Evolutionary conservation across 1,140 invertebrate species (phyloP).

Genomic region (Heterodera schachtii): DNA sequence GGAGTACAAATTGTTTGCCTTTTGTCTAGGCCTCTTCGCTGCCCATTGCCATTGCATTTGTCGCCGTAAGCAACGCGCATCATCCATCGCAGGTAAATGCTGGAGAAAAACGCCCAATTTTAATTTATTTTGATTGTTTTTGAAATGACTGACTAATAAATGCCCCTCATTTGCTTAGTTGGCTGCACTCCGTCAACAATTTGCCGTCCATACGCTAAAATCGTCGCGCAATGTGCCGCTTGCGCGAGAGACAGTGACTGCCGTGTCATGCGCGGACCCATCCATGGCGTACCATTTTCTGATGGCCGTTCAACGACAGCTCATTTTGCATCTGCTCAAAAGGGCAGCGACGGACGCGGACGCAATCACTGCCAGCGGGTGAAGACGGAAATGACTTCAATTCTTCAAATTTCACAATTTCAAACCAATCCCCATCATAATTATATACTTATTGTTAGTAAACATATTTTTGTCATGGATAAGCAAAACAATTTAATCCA

Average conservation of each 20-base stretch:
- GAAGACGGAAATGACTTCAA: too few species aligned
- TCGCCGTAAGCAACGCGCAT: conserved; percentile 41
- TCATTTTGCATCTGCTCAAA: conserved; percentile 8
- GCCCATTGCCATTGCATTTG: conserved; percentile 50
- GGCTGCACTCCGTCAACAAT: conserved; percentile 26
- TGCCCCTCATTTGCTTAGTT: conserved; percentile 1
- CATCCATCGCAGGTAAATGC: conserved; percentile 44
- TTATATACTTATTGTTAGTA: too few species aligned
- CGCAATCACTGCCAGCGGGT: too few species aligned
- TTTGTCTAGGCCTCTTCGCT: conserved; percentile 42
- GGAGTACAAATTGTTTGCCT: not conserved
- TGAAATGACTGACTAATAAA: too few species aligned
- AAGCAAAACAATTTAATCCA: too few species aligned
- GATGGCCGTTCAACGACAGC: not conserved
- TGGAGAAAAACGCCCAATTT: not conserved
- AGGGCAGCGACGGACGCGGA: not conserved
- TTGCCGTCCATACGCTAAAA: conserved; percentile 49
- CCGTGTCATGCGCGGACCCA: not conserved
- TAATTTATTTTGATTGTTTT: not conserved
- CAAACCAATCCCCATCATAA: too few species aligned
- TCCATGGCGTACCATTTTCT: not conserved
- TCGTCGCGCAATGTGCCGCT: conserved; percentile 61
- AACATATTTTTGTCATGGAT: too few species aligned
- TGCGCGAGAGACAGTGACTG: conserved; percentile 30
- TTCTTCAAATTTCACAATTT: too few species aligned